Evolutionary conservation across 2,888 invertebrate species (phyloP), one percentile per base, ranked within the genome.

Genomic region (Drosophila pegasa): DNA sequence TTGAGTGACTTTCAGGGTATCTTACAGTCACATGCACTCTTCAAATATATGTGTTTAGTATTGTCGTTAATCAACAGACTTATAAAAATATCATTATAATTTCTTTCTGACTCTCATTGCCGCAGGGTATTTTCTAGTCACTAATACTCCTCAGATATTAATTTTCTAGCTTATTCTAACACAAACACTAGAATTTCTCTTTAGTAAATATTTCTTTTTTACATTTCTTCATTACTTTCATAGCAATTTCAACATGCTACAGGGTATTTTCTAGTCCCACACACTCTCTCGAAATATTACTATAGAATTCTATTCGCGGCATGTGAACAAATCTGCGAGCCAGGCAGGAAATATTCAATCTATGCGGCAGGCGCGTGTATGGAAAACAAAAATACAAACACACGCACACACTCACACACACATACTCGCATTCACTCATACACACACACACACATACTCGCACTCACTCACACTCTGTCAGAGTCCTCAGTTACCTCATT

Each of bases 261-360:
- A 55, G 72, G 20, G 38, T 58, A 75, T 43, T 8, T 51, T 0
- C 3, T 8, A 57, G 58, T 59, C 27, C 31, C 20, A 3, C 4
- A 2, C n/a, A 27, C 1, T 10, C 3, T 3, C 0, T 6, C 4
- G 1, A 20, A 16, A 4, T 1, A 16, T 40, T 12, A 33, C 14
- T 25, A 16, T 31, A 25, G 40, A 38, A 10, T 18, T 27, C 25
- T 62, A 31, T 65, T 64, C 38, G 64, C 54, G 71, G 71, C 58
- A 71, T 85, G 66, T 73, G 55, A 59, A 56, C 72, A 79, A 82
- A 85, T 82, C 84, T 86, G 71, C 60, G 71, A 48, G 68, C 51
- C 40, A 68, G 35, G 54, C 84, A 67, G 83, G 71, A 86, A 83
- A 83, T 86, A 83, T 83, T 83, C 84, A 88, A 88, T 86, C 87